A percentile compares a stretch with the other conserved stretches of the same genome.
Conservation (phyloP, 2,113 vertebrate species). For the Riparia riparia region DNA sequence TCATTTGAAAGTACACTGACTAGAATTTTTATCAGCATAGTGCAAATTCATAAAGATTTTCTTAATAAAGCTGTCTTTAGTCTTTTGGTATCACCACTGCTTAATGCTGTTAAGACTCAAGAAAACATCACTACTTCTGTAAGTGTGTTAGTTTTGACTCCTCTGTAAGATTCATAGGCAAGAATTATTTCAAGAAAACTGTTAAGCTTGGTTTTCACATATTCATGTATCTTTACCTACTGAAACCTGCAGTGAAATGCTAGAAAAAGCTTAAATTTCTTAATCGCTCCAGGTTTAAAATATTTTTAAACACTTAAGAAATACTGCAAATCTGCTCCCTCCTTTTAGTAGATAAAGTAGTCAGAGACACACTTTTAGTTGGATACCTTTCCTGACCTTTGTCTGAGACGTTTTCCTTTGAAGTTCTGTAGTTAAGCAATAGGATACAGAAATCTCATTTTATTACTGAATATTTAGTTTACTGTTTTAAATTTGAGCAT, state of each 20-base stretch:
- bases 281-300: background rate
- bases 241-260: background rate
- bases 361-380: background rate
- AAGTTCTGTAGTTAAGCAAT: background rate
- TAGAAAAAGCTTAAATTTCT: background rate
- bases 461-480: background rate
- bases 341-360: background rate
- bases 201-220: background rate
- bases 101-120: background rate
- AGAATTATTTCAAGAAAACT: background rate
- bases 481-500: background rate
- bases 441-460: background rate
- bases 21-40: slow-evolving; percentile 37
- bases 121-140: background rate
- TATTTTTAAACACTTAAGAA: background rate
- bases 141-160: background rate
- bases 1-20: background rate
- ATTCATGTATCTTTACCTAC: background rate
- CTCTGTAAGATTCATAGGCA: background rate
- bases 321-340: background rate
- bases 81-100: background rate
- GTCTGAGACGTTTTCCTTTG: background rate
- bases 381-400: background rate
- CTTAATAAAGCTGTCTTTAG: background rate
- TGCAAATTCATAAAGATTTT: slow-evolving; percentile 2